Conservation (phyloP, 2,888 invertebrate species). For the Drosophila ezoana region DNA sequence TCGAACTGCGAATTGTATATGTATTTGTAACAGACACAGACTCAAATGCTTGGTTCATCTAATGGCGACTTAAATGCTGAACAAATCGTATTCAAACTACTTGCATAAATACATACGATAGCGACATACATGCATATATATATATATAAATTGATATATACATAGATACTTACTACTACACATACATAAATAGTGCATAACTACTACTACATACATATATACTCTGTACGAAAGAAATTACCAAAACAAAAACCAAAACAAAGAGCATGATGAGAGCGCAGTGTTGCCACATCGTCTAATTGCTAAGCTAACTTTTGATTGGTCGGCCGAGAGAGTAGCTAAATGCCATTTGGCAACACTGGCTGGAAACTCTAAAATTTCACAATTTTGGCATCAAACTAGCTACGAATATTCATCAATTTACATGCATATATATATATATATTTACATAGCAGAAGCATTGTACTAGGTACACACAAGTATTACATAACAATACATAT, state of each 20-base stretch:
- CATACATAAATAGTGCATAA: too few relatives aligned
- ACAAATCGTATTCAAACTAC: conserved; percentile 24
- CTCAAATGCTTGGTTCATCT: conserved; percentile 32
- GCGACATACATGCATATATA: conserved; percentile 26
- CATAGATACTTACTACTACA: too few relatives aligned
- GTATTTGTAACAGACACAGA: conserved; percentile 30
- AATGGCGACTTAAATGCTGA: conserved; percentile 39
- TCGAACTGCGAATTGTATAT: conserved; percentile 39
- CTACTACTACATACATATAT: too few relatives aligned
- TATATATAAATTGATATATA: not conserved
- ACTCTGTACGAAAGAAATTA: conserved; percentile 7
- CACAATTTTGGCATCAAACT: conserved; percentile 29
- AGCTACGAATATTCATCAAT: conserved; percentile 28
- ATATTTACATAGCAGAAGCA: conserved; percentile 40
- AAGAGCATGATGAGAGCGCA: not conserved
- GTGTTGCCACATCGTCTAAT: too few relatives aligned
- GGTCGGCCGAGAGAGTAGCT: too few relatives aligned
- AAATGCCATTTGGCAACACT: too few relatives aligned
- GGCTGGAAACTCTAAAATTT: conserved; percentile 2
- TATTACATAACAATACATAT: conserved; percentile 18
- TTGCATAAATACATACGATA: conserved; percentile 38
- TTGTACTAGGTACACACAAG: conserved; percentile 54
- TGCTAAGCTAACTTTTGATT: too few relatives aligned
- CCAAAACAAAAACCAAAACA: conserved; percentile 1
- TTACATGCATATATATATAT: conserved; percentile 1